Base-by-base conservation (phyloP, 2,113 vertebrate genomes). In the cattle (Bos taurus) region DNA sequence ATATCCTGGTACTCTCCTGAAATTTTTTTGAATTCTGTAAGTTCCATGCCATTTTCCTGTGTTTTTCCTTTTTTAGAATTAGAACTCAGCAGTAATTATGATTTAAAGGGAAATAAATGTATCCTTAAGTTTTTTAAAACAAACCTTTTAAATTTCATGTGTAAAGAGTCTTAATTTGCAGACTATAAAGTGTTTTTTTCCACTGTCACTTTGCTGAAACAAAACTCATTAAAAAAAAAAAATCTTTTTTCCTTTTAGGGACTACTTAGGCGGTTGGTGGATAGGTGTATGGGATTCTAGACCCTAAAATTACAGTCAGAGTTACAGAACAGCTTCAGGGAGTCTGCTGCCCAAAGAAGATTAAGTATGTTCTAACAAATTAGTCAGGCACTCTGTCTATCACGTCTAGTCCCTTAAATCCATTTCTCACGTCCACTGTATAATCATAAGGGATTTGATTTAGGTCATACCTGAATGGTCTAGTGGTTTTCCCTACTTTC, bases 81-180 rank as follows among this genome's bases (percentile, higher is more conserved):
- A 80, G 74, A 95, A 23, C 10, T 95, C 33, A 90, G 6, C 21
- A 90, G 40, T 62, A 82, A 83, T 81, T 23, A 12, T 90, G 11
- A 62, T 92, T 11, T 81, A 92, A 92, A 90, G 71, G 91, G 23
- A 97, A 81, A 77, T 88, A 92, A 95, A 48, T 92, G 9, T 74
- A 40, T 95, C 52, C 14, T 96, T 95, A 81, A 87, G 60, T 52
- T 91, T 93, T 92, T 14, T 7, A 80, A 91, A 95, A 67, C 48
- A 96, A 78, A 88, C 6, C 48, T 91, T 64, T 80, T 82, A 86
- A 97, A 89, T 92, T 2, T 78, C 30, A 46, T 50, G 25, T 97
- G 8, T 85, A 82, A 71, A 56, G 50, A 91, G 25, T 90, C 33
- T 83, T 86, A 86, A 83, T 92, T 87, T 96, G 25, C 5, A 92